These are phyloP conservation scores for Platalea minor DNA, from an alignment of 2,797 vertebrate species.

Conservation along the genomic window DNA sequence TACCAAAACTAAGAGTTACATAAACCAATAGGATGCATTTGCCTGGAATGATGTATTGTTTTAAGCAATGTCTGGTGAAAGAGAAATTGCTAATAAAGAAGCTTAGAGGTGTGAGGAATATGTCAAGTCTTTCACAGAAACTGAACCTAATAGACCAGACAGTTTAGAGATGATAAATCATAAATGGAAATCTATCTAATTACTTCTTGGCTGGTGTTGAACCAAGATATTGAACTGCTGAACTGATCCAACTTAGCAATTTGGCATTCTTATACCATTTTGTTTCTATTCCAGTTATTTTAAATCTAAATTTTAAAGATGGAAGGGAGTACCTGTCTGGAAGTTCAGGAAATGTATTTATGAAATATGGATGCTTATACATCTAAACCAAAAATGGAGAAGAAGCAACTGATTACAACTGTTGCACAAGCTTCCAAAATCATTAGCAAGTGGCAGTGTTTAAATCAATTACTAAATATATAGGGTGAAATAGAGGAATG, in stretches of 20 bases:
- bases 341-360: neutral
- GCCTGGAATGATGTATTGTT: neutral
- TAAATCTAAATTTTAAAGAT: neutral
- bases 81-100: neutral
- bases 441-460: neutral
- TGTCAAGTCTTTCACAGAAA: neutral
- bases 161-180: neutral
- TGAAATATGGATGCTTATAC: neutral
- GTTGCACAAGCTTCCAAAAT: neutral
- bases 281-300: neutral
- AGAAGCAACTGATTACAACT: neutral
- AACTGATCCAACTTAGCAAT: neutral
- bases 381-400: neutral
- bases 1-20: neutral
- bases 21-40: neutral
- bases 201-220: neutral
- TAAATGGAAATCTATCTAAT: neutral
- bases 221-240: neutral
- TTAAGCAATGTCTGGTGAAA: neutral
- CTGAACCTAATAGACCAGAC: neutral
- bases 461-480: neutral
- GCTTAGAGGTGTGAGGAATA: neutral
- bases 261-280: neutral
- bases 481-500: neutral
- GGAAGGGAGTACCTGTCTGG: neutral